Evolutionary conservation across 2,888 invertebrate species (phyloP).

Genomic region (Argyra leucocephala): DNA sequence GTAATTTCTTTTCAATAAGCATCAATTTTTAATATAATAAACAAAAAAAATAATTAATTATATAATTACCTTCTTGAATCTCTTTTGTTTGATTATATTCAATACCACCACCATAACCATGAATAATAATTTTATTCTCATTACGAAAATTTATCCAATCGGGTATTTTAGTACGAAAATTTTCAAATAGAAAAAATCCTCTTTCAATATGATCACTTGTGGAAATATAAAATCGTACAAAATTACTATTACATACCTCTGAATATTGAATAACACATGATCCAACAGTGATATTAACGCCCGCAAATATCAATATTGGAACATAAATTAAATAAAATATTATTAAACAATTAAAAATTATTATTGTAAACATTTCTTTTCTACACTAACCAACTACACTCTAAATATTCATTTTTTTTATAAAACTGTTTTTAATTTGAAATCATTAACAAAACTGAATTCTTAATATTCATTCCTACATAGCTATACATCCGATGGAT

Average conservation of each 20-base stretch:
- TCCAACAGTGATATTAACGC: constrained; percentile 26
- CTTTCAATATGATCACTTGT: constrained; percentile 24
- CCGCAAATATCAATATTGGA: constrained; percentile 12
- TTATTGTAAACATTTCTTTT: background rate
- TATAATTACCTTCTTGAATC: constrained; percentile 27
- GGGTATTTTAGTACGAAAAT: constrained; percentile 23
- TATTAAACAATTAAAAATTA: constrained; percentile 8
- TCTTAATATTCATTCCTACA: no score
- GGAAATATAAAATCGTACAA: constrained; percentile 28
- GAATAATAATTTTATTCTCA: constrained; percentile 32
- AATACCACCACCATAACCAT: constrained; percentile 43
- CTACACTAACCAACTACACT: no score
- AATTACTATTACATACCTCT: constrained; percentile 27
- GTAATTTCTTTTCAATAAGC: no score
- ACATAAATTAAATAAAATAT: constrained; percentile 9
- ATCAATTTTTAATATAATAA: no score
- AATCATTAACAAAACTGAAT: no score
- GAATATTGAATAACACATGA: constrained; percentile 29
- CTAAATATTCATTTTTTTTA: no score
- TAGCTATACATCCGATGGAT: no score
- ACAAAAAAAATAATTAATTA: background rate
- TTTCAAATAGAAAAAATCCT: constrained; percentile 23
- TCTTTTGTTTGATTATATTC: constrained; percentile 35
- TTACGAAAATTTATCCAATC: constrained; percentile 22
- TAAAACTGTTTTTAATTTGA: no score